Base-by-base conservation (phyloP, 2,888 invertebrate species). In the Congeria kusceri region DNA sequence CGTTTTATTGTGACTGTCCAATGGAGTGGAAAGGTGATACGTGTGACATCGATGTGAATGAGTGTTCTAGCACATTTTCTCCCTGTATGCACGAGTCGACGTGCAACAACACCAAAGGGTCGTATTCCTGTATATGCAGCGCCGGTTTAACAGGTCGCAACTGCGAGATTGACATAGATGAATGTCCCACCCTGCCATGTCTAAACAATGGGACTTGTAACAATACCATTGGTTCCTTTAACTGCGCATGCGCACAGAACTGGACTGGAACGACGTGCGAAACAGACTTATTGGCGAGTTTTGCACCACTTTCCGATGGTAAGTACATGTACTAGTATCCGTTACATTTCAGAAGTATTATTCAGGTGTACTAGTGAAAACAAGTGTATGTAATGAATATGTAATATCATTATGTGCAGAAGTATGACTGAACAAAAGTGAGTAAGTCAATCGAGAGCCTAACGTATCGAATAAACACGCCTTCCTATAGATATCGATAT, bases 31-130 rank as follows among this genome's bases (percentile, higher is more conserved):
- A 44, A 25, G 68, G 68, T 1, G 15, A 27, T 1, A 20, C 39
- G 18, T 68, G 68, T 27, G 28, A 39, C 9, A 20, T 11, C 23
- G 68, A 68, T 29, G 25, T 68, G 20, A 28, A 68, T 44, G 68
- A 68, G 44, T 68, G 68, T 59, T 3, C 4, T 9, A 20, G 7
- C 7, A 32, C n/a, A 27, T n/a, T 15, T n/a, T 7, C 39, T 7
- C 39, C 44, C 9, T 63, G 63, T 39, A 18, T 44, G 25, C 18
- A 63, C 32, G 63, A 23, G n/a, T 28, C 29, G 20, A 63, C n/a
- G 3, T 68, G 68, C 27, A 20, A 5, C 4, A 68, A 68, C 44
- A 44, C 46, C 0, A 25, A 11, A 7, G 68, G 68, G 11, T 15
- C 20, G 15, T 68, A 25, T 46, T 27, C 9, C 15, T 68, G 68